Base-by-base conservation (phyloP, 92 coral and sea anemone genomes). In the Hydrozoanthus gracilis region DNA sequence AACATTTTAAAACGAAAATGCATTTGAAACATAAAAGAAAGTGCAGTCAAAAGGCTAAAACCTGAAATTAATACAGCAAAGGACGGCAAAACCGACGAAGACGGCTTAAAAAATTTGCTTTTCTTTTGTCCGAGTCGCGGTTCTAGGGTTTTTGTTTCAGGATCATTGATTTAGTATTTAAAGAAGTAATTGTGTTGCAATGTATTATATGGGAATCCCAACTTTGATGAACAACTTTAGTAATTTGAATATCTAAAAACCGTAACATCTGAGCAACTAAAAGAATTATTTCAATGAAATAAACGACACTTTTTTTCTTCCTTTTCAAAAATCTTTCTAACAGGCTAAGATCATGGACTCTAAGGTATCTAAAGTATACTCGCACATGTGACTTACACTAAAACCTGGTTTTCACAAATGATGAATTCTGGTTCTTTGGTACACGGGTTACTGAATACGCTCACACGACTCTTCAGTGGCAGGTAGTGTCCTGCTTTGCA, bases 401-500 rank as follows among this genome's bases (percentile, higher is more conserved):
- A 46, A 7, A 94, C 91, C 12, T 44, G 84, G 76, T 95, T 95
- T 50, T 73, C 74, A 74, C 91, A 89, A 35, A 93, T 86, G 18
- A 96, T 73, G 64, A 89, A 96, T 84, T 96, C 99, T 45, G 93
- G 77, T 67, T 96, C 95, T 76, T 96, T 93, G 44, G 96, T 91
- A 89, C 95, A 96, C 4, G 99, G 99, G 73, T 96, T 96, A 45
- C 95, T 92, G 76, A 96, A 96, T 35, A 88, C 90, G 16, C 83
- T 79, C 11, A 96, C 89, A 65, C 84, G 76, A 51, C 96, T 86
- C 49, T 78, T 74, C 11, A 96, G 77, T 9, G 96, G 95, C 14
- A 96, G 76, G 48, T 88, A 91, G 83, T 96, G 98, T 11, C 99
- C 99, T 70, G 83, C 93, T 86, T 95, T 96, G 51, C 96, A 93